A percentile compares a stretch with the other conserved stretches of the same genome.
Conservation (phyloP, 2,797 vertebrate species). For the Alectoris magna region DNA sequence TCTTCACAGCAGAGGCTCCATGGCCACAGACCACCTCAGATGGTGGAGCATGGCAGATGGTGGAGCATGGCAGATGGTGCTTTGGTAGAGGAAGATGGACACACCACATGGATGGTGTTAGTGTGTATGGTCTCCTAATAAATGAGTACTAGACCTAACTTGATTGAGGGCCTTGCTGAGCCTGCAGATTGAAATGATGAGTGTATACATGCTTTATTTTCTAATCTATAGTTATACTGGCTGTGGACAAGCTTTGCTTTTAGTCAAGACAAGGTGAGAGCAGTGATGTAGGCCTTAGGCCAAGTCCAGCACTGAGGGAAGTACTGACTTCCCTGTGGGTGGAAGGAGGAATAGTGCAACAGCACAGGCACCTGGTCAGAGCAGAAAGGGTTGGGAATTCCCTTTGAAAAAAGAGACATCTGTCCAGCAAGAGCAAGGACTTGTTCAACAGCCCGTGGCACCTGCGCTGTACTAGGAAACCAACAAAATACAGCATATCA, state of each 20-base stretch:
- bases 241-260: background rate
- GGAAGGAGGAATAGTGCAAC: background rate
- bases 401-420: background rate
- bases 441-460: background rate
- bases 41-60: background rate
- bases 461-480: background rate
- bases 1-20: background rate
- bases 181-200: background rate
- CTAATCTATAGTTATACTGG: background rate
- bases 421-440: background rate
- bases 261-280: background rate
- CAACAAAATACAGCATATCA: background rate
- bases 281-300: background rate
- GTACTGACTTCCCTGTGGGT: background rate
- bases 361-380: background rate
- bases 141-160: background rate
- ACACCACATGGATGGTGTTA: background rate
- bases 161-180: background rate
- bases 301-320: background rate
- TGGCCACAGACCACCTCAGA: background rate
- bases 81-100: background rate
- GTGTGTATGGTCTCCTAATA: background rate
- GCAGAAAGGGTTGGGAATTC: slow-evolving; percentile 9
- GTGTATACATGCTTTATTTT: background rate
- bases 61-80: background rate